Conservation (phyloP, 2,888 invertebrate genomes). For the Spisula subtruncata region DNA sequence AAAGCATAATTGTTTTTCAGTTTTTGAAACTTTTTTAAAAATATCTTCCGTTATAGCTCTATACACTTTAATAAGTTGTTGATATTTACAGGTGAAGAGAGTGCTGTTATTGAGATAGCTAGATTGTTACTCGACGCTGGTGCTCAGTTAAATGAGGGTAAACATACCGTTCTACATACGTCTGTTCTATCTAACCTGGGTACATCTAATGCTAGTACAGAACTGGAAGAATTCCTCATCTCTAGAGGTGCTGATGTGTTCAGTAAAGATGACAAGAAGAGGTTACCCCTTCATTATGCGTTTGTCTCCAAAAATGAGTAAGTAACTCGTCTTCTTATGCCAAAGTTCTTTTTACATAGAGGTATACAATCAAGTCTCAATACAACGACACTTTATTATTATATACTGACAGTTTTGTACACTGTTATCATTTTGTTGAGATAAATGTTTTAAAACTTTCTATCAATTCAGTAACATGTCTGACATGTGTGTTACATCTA, state of each 20-base stretch:
- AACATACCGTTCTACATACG: slow-evolving; percentile 88
- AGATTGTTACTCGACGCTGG: slow-evolving; percentile 83
- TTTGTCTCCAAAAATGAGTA: slow-evolving; percentile 83
- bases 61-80: not conserved
- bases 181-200: slow-evolving; percentile 88
- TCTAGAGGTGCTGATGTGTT: slow-evolving; percentile 86
- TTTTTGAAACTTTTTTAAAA: too few species aligned
- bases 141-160: slow-evolving; percentile 82
- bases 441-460: too few species aligned
- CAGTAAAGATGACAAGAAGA: slow-evolving; percentile 84
- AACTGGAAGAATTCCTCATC: slow-evolving; percentile 88
- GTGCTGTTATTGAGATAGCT: slow-evolving; percentile 77
- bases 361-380: too few species aligned
- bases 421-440: too few species aligned
- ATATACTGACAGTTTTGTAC: too few species aligned
- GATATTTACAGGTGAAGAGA: slow-evolving; percentile 72
- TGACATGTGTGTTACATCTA: too few species aligned
- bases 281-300: slow-evolving; percentile 89
- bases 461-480: too few species aligned
- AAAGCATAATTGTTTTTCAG: too few species aligned
- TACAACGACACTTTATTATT: too few species aligned
- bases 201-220: slow-evolving; percentile 87
- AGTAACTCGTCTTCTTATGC: slow-evolving; percentile 33
- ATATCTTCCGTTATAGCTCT: too few species aligned
- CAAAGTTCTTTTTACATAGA: too few species aligned